Percentiles rank a stretch among this genome's conserved stretches.
Evolutionary conservation across 2,113 vertebrate genomes (phyloP).

Genomic region (Triplophysa rosa): DNA sequence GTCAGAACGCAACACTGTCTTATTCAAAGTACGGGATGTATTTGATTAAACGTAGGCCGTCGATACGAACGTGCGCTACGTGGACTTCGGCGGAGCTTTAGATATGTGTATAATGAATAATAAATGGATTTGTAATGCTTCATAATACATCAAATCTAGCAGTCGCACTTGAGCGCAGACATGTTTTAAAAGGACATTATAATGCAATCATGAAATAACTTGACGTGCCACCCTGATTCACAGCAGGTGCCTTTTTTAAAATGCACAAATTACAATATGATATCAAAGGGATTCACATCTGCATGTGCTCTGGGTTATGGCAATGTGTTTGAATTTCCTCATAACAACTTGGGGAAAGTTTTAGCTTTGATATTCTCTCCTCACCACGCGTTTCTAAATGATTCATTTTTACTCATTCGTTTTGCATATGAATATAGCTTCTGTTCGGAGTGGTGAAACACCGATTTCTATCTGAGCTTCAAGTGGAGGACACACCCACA

Average conservation of each 20-base stretch:
- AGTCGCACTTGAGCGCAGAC: slow-evolving; percentile 26
- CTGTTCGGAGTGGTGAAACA: neutral
- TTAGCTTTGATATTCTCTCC: slow-evolving; percentile 10
- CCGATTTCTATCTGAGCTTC: neutral
- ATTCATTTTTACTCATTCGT: slow-evolving; percentile 31
- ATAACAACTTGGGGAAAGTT: neutral
- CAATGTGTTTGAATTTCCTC: slow-evolving; percentile 5
- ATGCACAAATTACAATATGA: slow-evolving; percentile 28
- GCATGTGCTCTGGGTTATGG: neutral
- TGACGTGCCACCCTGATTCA: slow-evolving; percentile 32
- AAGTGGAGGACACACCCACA: neutral
- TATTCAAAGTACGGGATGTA: slow-evolving; percentile 20
- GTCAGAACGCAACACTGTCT: neutral
- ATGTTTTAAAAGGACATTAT: slow-evolving; percentile 28
- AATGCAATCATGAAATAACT: slow-evolving; percentile 41
- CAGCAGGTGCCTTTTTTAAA: slow-evolving; percentile 14
- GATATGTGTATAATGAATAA: slow-evolving; percentile 44
- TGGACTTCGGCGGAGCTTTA: slow-evolving; percentile 23
- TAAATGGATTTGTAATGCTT: slow-evolving; percentile 44
- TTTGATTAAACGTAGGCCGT: slow-evolving; percentile 34
- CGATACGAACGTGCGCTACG: slow-evolving; percentile 13
- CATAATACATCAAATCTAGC: slow-evolving; percentile 40
- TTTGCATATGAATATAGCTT: slow-evolving; percentile 31
- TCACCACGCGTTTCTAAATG: slow-evolving; percentile 26
- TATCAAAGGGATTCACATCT: slow-evolving; percentile 3